Evolutionary conservation across 2,797 vertebrate genomes (phyloP).

Genomic region (Tokudaia tokunoshimensis): DNA sequence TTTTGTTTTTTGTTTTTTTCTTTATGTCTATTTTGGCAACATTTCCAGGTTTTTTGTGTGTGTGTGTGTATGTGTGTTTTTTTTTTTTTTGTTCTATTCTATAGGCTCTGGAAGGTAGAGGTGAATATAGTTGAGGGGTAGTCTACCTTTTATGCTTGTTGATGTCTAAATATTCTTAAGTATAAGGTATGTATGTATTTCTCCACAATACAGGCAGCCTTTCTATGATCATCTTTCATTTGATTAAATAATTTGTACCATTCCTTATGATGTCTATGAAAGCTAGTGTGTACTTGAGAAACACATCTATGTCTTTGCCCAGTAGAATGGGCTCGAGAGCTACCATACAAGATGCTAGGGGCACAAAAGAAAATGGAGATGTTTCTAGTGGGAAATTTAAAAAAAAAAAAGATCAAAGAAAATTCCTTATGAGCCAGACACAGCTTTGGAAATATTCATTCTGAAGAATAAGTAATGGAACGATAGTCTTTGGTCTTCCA

Average conservation of each 20-base stretch:
- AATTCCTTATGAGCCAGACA: slow-evolving; percentile 9
- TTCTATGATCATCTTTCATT: neutral
- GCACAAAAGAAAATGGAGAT: slow-evolving; percentile 30
- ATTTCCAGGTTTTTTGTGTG: neutral
- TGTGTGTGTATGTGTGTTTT: too few relatives aligned
- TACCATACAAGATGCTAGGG: neutral
- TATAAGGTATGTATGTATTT: neutral
- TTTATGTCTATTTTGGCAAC: neutral
- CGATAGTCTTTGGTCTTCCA: slow-evolving; percentile 12
- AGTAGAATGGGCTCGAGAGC: neutral
- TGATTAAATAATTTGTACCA: neutral
- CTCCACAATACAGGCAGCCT: neutral
- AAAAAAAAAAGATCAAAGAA: slow-evolving; percentile 57
- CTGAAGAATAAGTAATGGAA: slow-evolving; percentile 48
- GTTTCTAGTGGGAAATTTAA: slow-evolving; percentile 1
- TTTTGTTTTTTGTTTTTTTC: too few relatives aligned
- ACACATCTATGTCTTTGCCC: neutral
- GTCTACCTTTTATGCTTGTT: neutral
- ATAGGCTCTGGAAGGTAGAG: neutral
- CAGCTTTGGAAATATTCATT: slow-evolving; percentile 59
- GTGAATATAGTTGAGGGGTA: neutral
- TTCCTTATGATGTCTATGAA: slow-evolving; percentile 12
- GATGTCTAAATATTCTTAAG: neutral
- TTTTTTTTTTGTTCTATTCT: neutral
- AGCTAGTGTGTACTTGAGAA: slow-evolving; percentile 22